These are phyloP conservation scores for Chelonus insularis DNA, from an alignment of 1,140 invertebrate species.

Conservation along the genomic window DNA sequence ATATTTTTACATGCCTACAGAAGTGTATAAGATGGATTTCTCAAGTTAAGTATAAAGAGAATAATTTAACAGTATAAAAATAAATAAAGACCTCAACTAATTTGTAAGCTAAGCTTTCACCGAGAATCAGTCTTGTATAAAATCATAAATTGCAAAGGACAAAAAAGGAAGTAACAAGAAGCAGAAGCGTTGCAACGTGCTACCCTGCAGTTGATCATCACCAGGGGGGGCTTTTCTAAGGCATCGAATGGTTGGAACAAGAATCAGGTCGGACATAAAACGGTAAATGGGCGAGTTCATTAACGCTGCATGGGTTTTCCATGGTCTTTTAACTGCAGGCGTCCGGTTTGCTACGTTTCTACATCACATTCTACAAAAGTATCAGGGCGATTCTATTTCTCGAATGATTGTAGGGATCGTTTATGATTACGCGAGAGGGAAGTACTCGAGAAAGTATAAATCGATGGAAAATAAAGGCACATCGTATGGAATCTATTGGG, in stretches of 20 bases:
- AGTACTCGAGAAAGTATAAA: neutral
- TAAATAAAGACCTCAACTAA: too few species aligned
- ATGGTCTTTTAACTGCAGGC: neutral
- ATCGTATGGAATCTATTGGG: neutral
- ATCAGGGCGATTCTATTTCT: neutral
- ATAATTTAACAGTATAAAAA: too few species aligned
- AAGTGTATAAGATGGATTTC: too few species aligned
- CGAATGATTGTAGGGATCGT: neutral
- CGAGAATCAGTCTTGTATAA: neutral
- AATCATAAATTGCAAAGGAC: constrained; percentile 1
- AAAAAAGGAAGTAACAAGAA: neutral
- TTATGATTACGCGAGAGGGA: neutral
- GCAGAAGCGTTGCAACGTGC: neutral
- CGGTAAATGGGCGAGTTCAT: constrained; percentile 11
- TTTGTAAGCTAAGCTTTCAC: too few species aligned
- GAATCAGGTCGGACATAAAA: constrained; percentile 4
- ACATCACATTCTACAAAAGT: neutral
- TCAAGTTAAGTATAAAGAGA: too few species aligned
- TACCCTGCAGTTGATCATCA: neutral
- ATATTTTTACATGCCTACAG: too few species aligned
- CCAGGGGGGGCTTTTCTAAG: neutral
- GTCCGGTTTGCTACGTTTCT: neutral
- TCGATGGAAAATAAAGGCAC: neutral
- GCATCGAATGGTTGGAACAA: neutral
- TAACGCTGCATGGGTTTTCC: constrained; percentile 8